Base-by-base conservation (phyloP, 1,140 invertebrate species). In the Caenorhabditis latens region DNA sequence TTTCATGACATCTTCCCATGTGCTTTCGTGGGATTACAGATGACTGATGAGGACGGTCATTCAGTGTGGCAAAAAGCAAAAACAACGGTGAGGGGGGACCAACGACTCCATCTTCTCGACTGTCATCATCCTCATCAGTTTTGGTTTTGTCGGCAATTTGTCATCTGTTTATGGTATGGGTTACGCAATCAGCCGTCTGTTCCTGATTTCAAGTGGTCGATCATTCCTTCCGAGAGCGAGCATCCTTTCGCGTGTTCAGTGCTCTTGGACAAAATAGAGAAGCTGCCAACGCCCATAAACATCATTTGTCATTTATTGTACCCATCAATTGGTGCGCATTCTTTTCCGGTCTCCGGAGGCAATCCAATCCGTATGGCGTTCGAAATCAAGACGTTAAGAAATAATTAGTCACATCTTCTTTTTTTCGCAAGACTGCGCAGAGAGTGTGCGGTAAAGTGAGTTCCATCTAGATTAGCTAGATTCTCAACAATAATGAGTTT, bases 201-300 rank as follows among this genome's bases (percentile, higher is more conserved):
- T 79, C 43, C 71, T 53, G 71, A 79, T 79, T 79, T 79, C 71
- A 79, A 79, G 71, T 79, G 71, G 46, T 79, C 71, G 71, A 79
- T 50, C 46, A 79, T 79, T 50, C 40, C 46, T 79, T 79, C 71
- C 71, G 71, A 79, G 71, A 16, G 46, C 43, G 6, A 16, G 11
- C 43, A 11, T 65, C 24, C 11, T 7, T 46, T 43, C 50, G 65
- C 40, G 42, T n/a, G 14, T 46, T 46, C 65, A 16, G 16, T n/a
- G 4, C 40, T 71, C 24, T 32, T 63, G 21, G 61, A 63, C 14
- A 71, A 71, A 11, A 48, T 13, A n/a, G 40, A 71, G 65, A 71
- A 71, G 65, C 65, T 71, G 65, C 65, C 43, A 43, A 71, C 65
- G 21, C 65, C 65, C 65, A 71, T 71, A 71, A 71, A 71, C 65